Base-by-base conservation (phyloP, 2,113 vertebrate genomes). In the Cavia porcellus region DNA sequence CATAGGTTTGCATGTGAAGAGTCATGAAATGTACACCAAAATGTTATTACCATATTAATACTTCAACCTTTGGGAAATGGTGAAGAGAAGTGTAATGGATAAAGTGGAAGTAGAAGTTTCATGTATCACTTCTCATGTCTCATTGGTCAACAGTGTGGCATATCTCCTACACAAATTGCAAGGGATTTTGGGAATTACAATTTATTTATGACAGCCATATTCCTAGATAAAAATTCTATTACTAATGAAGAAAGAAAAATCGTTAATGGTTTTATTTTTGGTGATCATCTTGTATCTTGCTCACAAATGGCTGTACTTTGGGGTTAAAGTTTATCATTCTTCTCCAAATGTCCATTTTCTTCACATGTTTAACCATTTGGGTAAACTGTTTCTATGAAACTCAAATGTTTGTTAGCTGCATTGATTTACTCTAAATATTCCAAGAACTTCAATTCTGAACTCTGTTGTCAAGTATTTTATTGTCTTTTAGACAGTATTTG, bases 341-440 rank as follows among this genome's bases (percentile, higher is more conserved):
- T 87, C 30, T 81, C 28, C 87, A 1, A 66, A 70, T 24, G 59
- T 81, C 35, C 19, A 32, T 86, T 96, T 93, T 85, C 62, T 80
- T 96, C 42, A 86, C 57, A 85, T 89, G 72, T 6, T 94, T 62
- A 47, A 77, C 8, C 35, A 92, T 75, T 86, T 79, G 45, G 13
- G 68, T 45, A 94, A 92, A 68, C 42, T 62, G 45, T n/a, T 79
- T 85, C 17, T 64, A 6, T 88, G 38, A 80, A 87, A 64, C 45
- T 88, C 94, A 81, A 62, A 74, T 70, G 94, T 94, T 47, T 62
- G 32, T 50, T 82, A 62, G n/a, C 24, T 10, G 70, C 57, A 52
- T 86, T 84, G 72, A 17, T n/a, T 89, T 92, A 10, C 74, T 61
- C 7, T 35, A 85, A 81, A 79, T 79, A 83, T 52, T 66, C 38